A percentile compares a stretch with the other conserved stretches of the same genome.
Evolutionary conservation across 2,888 invertebrate genomes (phyloP).

Genomic region (Plutella xylostella): DNA sequence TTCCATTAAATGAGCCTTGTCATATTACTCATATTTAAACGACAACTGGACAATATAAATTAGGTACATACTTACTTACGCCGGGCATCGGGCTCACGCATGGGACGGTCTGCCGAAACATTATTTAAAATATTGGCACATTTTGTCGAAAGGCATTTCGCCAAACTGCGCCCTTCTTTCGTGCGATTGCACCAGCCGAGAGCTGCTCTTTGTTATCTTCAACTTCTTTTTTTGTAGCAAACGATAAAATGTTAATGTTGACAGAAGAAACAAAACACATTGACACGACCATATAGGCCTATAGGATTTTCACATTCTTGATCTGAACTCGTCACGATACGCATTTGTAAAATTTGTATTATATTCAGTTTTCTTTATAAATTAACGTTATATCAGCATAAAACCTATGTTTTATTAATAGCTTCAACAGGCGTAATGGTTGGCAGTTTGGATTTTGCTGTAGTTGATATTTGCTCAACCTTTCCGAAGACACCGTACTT

Average conservation of each 20-base stretch:
- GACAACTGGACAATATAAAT: background rate
- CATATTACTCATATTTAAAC: no score
- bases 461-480: conserved; percentile 9
- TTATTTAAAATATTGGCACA: background rate
- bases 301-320: no score
- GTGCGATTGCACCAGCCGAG: background rate
- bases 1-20: no score
- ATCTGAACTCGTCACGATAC: no score
- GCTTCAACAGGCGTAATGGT: conserved; percentile 20
- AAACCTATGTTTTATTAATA: no score
- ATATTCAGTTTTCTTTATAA: no score
- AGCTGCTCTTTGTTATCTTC: background rate
- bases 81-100: background rate
- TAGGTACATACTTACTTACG: background rate
- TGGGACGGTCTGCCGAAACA: background rate
- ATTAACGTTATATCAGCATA: no score
- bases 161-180: background rate
- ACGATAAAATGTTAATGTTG: no score
- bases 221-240: no score
- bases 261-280: no score
- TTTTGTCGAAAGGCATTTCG: background rate
- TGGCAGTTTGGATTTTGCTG: conserved; percentile 4
- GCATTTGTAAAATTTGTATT: no score
- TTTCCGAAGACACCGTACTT: conserved; percentile 8
- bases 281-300: no score